Base-by-base conservation (phyloP, 1,140 invertebrate species). In the Drosophila kohkoa region DNA sequence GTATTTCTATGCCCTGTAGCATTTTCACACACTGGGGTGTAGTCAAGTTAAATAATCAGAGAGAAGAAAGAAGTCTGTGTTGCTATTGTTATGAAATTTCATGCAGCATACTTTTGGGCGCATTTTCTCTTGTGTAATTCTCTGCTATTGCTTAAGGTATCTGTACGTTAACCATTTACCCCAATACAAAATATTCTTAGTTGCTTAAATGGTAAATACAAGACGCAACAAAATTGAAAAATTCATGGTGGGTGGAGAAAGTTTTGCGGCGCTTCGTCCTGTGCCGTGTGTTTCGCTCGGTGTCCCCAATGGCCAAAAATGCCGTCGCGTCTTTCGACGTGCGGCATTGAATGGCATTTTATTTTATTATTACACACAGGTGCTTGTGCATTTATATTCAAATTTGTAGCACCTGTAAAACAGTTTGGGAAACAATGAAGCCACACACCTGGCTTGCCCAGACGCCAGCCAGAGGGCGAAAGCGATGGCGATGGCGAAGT, bases 381-480 rank as follows among this genome's bases (percentile, higher is more conserved):
- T 88, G 83, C 58, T 66, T 79, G 65, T 77, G 80, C 77, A 88
- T 88, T 89, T 87, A 75, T 89, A 87, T 87, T 89, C 77, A 88
- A 88, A 88, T 88, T 89, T 88, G 83, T 85, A 88, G 81, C 83
- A 88, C 77, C 85, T 89, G 83, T 83, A 83, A 83, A 87, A 78
- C 85, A 89, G 80, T 82, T 88, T 77, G 66, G 45, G 38, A 87
- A 83, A 87, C 80, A 89, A 87, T 88, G 76, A 87, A 83, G 80
- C 82, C 76, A 63, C 76, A 63, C 82, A 67, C 67, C 30, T 32
- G 11, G 25, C 46, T 49, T 30, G 11, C n/a, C 41, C 57, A 78
- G 82, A 58, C 75, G 63, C 25, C 58, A 32, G 73, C 60, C 67
- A 51, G 63, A 69, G 52, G 52, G 32, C 52, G 32, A 16, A 55